phyloP scores from a whole-genome alignment of 2,113 vertebrate species.

The Rhinolophus sinicus region DNA sequence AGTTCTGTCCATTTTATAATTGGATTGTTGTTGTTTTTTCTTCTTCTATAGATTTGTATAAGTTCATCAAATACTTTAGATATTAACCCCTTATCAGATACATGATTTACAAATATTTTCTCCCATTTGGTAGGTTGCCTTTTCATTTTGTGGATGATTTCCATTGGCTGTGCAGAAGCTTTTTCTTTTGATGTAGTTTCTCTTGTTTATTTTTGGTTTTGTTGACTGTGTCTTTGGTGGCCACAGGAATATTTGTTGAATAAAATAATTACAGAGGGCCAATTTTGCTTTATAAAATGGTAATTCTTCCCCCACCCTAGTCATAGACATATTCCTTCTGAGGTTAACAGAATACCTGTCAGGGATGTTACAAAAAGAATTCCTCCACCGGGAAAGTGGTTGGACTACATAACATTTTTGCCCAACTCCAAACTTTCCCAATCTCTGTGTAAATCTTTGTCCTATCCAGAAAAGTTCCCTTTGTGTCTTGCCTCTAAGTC shows the following conservation, averaged over 20 bases:
- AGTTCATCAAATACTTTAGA: not conserved
- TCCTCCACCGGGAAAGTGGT: not conserved
- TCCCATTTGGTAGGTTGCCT: not conserved
- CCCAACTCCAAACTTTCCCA: not conserved
- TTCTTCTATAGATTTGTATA: not conserved
- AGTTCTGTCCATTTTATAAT: not conserved
- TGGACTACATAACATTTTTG: not conserved
- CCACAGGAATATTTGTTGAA: not conserved
- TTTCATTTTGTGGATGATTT: not conserved
- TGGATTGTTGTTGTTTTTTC: not conserved
- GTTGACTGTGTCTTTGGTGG: not conserved
- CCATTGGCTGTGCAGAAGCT: not conserved
- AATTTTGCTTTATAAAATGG: not conserved
- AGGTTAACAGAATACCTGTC: not conserved
- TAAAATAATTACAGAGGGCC: not conserved
- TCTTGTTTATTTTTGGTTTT: not conserved
- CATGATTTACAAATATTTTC: not conserved
- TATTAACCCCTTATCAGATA: not conserved
- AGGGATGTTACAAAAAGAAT: not conserved
- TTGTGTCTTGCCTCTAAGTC: not conserved
- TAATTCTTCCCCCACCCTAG: not conserved
- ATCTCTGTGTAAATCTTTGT: not conserved
- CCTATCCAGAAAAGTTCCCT: not conserved
- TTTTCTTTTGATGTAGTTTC: not conserved
- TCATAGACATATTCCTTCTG: too few species aligned